phyloP scores from a whole-genome alignment of 1,140 invertebrate genomes.

The Drosophila sechellia region DNA sequence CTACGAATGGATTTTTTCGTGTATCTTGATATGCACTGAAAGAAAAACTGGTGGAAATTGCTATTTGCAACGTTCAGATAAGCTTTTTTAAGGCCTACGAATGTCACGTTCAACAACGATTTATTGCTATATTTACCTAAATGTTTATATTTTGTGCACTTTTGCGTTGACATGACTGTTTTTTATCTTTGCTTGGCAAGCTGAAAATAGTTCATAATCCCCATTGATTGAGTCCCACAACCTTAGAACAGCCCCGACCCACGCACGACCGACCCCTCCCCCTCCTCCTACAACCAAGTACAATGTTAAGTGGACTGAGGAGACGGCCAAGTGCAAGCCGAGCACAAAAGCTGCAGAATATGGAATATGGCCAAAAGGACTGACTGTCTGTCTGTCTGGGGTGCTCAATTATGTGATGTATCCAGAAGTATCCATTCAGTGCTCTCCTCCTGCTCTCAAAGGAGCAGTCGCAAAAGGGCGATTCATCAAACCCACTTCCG shows the following conservation, averaged over 20 bases:
- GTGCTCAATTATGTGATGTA: slow-evolving; percentile 37
- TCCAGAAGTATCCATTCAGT: slow-evolving; percentile 11
- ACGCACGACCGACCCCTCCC: neutral
- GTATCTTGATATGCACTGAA: neutral
- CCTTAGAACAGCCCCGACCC: neutral
- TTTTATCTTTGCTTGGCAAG: slow-evolving; percentile 4
- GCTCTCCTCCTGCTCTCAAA: neutral
- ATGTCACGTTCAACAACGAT: neutral
- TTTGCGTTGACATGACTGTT: neutral
- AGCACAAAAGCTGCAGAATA: slow-evolving; percentile 23
- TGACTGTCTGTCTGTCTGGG: slow-evolving; percentile 5
- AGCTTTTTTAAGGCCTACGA: neutral
- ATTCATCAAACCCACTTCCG: neutral
- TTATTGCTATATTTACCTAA: neutral
- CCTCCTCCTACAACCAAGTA: slow-evolving; percentile 1
- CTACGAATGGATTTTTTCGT: neutral
- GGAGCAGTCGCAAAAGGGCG: slow-evolving; percentile 4
- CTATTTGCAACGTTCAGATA: neutral
- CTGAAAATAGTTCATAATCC: slow-evolving; percentile 75
- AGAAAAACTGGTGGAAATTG: neutral
- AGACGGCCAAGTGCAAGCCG: neutral
- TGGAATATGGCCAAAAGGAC: slow-evolving; percentile 16
- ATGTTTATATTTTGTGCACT: neutral
- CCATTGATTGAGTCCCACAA: slow-evolving; percentile 58
- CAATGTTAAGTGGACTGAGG: slow-evolving; percentile 36